Evolutionary conservation across 2,113 vertebrate genomes (phyloP), one percentile per base, ranked within the genome.

Genomic region (Fregata magnificens): DNA sequence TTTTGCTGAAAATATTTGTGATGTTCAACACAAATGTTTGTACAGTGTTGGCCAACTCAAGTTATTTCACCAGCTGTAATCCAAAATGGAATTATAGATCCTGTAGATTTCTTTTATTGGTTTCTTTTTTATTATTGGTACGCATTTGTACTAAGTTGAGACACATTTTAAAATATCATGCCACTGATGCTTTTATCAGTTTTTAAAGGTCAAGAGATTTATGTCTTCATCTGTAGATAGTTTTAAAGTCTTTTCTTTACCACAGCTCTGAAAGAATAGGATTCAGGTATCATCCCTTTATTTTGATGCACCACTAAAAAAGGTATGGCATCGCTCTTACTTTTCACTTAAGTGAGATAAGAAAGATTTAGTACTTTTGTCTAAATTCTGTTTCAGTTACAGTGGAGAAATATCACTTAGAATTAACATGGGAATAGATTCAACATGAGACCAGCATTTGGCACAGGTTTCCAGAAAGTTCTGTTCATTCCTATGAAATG

Each of bases 141-240:
- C 52, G 63, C 18, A 42, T 71, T 79, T 72, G 44, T 55, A 55
- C 78, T 82, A 82, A 87, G 28, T 79, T 82, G 29, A 76, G 56
- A 87, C 45, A 52, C 25, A 38, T 20, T 79, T 85, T 67, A 82
- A 86, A 93, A 72, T 89, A 87, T 14, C n/a, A 14, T 38, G 32
- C 26, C 65, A 59, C n/a, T 62, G 73, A 72, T 66, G n/a, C 42
- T 93, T 94, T 89, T 81, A 66, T 81, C 45, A 28, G 7, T 42
- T 91, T 90, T 93, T 79, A 92, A 93, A 94, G 50, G 74, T 82
- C 47, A 76, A 67, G 42, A 76, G 42, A 92, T 90, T 78, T 79
- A 74, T 56, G 31, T 73, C 55, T 81, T 84, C 24, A 61, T 78
- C 31, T 81, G 14, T 29, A 78, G n/a, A 42, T 20, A 34, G 55